These are phyloP conservation scores for Valencia hispanica DNA, from an alignment of 2,797 vertebrate genomes.

Conservation along the genomic window DNA sequence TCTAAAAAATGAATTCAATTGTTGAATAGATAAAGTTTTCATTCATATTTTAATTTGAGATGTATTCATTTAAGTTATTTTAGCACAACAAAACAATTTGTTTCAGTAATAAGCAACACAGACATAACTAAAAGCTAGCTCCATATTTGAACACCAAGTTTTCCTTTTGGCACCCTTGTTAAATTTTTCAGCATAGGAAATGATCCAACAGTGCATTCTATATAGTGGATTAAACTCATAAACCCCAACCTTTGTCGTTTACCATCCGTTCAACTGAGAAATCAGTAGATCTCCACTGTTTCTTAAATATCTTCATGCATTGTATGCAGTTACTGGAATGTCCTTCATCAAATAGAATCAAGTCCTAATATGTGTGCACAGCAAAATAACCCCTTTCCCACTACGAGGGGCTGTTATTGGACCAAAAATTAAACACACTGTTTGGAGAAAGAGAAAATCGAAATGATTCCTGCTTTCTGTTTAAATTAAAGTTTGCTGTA, in stretches of 20 bases:
- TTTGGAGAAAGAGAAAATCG: not conserved
- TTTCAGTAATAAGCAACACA: not conserved
- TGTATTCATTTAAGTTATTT: not conserved
- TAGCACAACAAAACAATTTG: not conserved
- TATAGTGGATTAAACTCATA: too few species aligned
- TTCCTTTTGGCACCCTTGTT: not conserved
- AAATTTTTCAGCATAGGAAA: not conserved
- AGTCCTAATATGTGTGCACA: not conserved
- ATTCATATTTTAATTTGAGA: not conserved
- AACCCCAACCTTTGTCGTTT: not conserved
- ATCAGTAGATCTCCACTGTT: not conserved
- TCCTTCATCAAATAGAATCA: constrained; percentile 7
- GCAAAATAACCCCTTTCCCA: not conserved
- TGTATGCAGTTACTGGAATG: not conserved
- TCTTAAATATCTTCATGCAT: not conserved
- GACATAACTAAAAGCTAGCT: not conserved
- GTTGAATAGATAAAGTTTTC: not conserved
- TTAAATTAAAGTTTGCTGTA: constrained; percentile 14
- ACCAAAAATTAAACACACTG: constrained; percentile 3
- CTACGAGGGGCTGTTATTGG: not conserved
- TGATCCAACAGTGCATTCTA: not conserved
- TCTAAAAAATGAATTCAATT: not conserved
- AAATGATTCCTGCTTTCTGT: not conserved
- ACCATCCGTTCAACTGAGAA: not conserved
- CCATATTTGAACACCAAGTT: not conserved